Evolutionary conservation across 2,113 vertebrate genomes (phyloP).

Genomic region (Conger conger): DNA sequence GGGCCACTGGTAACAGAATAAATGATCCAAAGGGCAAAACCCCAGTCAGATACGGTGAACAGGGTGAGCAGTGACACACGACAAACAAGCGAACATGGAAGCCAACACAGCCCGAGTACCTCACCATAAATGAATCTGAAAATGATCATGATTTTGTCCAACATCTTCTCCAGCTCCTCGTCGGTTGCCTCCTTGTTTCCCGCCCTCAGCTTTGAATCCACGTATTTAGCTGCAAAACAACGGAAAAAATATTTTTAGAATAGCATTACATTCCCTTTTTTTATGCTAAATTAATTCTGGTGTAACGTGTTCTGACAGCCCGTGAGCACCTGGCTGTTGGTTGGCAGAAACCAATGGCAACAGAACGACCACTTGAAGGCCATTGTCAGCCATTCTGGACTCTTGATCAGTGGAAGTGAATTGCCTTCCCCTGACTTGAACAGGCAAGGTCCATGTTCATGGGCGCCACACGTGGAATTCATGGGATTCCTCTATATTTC

Average conservation of each 20-base stretch:
- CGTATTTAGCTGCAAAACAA: slow-evolving; percentile 84
- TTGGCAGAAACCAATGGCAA: too few relatives aligned
- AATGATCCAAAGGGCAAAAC: neutral
- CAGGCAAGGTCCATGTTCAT: too few relatives aligned
- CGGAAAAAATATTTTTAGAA: neutral
- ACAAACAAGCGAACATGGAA: neutral
- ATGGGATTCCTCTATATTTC: too few relatives aligned
- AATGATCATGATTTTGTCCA: slow-evolving; percentile 99
- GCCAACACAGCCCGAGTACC: slow-evolving; percentile 21
- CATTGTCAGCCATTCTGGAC: too few relatives aligned
- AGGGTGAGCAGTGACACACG: neutral
- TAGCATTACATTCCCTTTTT: neutral
- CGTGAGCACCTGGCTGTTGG: neutral
- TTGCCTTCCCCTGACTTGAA: too few relatives aligned
- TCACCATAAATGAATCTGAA: slow-evolving; percentile 99
- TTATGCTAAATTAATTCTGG: neutral
- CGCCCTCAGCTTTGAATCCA: slow-evolving; percentile 95
- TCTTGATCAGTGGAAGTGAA: too few relatives aligned
- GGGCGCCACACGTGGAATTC: too few relatives aligned
- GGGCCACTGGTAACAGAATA: neutral
- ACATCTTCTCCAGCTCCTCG: slow-evolving; percentile 98
- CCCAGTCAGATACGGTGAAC: neutral
- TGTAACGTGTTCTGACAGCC: neutral
- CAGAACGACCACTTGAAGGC: too few relatives aligned
- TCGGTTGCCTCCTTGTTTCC: slow-evolving; percentile 99